Evolutionary conservation across 1,140 invertebrate species (phyloP).

Genomic region (Cydia strobilella): DNA sequence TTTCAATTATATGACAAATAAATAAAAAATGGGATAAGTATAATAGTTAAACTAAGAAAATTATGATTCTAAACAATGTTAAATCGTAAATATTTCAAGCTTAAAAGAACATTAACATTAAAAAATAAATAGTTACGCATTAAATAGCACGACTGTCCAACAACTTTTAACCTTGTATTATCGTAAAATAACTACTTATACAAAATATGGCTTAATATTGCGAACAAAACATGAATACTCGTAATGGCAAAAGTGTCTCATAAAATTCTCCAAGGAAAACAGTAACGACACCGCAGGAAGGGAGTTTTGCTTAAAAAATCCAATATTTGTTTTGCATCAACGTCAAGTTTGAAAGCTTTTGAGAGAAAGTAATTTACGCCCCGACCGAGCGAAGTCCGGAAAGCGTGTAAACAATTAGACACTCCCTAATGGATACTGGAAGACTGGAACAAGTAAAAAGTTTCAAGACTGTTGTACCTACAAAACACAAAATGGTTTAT

Average conservation of each 20-base stretch:
- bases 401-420: conserved; percentile 23
- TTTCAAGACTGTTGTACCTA: not conserved
- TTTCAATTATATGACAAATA: too few species aligned
- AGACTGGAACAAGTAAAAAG: not conserved
- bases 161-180: not conserved
- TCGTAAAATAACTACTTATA: not conserved
- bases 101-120: too few species aligned
- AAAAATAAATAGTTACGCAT: too few species aligned
- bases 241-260: not conserved
- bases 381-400: conserved; percentile 11
- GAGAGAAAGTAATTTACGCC: conserved; percentile 27
- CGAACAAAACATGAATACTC: conserved; percentile 33
- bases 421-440: not conserved
- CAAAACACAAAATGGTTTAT: too few species aligned
- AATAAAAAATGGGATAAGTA: too few species aligned
- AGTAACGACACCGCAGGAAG: not conserved
- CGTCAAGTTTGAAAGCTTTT: conserved; percentile 19
- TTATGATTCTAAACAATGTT: too few species aligned
- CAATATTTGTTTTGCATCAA: conserved; percentile 32
- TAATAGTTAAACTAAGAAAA: too few species aligned
- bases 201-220: not conserved
- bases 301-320: conserved; percentile 14
- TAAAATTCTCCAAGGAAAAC: not conserved
- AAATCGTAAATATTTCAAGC: too few species aligned
- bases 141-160: too few species aligned